Evolutionary conservation across 2,113 vertebrate species (phyloP).

Genomic region (human (Homo sapiens)): GRCh38 chr16:16730001-16730500

Average conservation of each 20-base stretch:
- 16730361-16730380: neutral
- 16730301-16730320: neutral
- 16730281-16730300: neutral
- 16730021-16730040: neutral
- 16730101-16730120: neutral
- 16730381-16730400: neutral
- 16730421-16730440: neutral
- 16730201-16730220: neutral
- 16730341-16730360: neutral
- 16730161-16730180: neutral
- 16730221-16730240: neutral
- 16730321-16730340: neutral
- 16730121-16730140: neutral
- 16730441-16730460: neutral
- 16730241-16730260: neutral
- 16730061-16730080: neutral
- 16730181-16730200: neutral
- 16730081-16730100: no score
- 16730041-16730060: neutral
- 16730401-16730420: neutral
- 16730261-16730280: no score
- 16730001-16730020: neutral
- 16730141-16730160: neutral
- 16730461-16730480: neutral
- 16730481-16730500: neutral